A percentile compares a stretch with the other conserved stretches of the same genome.
These are phyloP conservation scores for Bilobella aurantiaca DNA, from an alignment of 1,140 invertebrate genomes.

Conservation along the genomic window DNA sequence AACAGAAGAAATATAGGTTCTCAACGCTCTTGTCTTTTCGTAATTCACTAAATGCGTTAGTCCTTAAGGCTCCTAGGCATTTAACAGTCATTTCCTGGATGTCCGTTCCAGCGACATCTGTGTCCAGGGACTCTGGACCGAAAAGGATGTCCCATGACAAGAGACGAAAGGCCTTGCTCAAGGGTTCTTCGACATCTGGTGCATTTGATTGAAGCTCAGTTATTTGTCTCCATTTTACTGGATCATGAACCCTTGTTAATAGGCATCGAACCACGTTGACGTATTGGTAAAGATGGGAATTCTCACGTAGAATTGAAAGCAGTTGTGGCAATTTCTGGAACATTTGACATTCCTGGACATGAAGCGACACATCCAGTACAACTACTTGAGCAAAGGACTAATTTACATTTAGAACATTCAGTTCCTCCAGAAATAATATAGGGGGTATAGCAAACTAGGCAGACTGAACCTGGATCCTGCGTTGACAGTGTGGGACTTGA, in stretches of 20 bases:
- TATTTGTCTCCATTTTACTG: conserved; percentile 27
- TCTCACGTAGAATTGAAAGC: not conserved
- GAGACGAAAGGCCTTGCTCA: conserved; percentile 5
- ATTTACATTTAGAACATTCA: conserved; percentile 6
- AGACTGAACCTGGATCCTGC: not conserved
- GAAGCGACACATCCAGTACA: conserved; percentile 8
- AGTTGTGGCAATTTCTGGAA: conserved; percentile 12
- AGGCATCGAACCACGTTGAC: conserved; percentile 19
- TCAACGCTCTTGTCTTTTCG: conserved; percentile 4
- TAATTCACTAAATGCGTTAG: conserved; percentile 28
- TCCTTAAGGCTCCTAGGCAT: conserved; percentile 23
- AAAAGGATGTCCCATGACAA: conserved; percentile 19
- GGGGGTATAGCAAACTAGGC: not conserved
- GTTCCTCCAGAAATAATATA: not conserved
- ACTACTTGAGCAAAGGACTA: not conserved
- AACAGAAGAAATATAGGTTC: conserved; percentile 60
- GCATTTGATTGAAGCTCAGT: conserved; percentile 19
- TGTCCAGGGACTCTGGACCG: not conserved
- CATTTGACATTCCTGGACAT: conserved; percentile 22
- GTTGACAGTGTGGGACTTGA: conserved; percentile 6
- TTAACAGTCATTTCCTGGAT: conserved; percentile 10
- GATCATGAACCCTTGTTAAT: not conserved
- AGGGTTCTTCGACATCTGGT: not conserved
- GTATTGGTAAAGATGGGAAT: conserved; percentile 12
- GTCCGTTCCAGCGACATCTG: not conserved